Evolutionary conservation across 2,888 invertebrate species (phyloP), one percentile per base, ranked within the genome.

Genomic region (Drosophila maculinotata): DNA sequence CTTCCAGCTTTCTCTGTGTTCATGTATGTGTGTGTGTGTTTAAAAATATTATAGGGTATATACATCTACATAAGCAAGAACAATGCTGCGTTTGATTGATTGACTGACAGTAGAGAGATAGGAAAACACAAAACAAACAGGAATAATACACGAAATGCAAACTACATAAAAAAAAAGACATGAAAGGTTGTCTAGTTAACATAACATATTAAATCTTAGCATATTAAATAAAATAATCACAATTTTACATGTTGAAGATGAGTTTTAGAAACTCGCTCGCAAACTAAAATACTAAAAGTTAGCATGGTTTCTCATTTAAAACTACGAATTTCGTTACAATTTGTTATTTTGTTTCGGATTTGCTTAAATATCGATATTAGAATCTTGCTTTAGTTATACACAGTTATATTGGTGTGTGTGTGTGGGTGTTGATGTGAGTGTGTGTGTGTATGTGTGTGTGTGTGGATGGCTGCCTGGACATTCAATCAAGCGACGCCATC

Each of bases 151-250:
- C 15, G 9, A 33, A 33, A 17, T 9, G 12, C n/a, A 23, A 36
- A 26, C 9, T 7, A 15, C 10, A 25, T 33, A 28, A n/a, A 33
- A 17, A 45, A 12, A 35, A 26, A 30, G 3, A 8, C n/a, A 36
- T 14, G 8, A 39, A 60, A 57, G 45, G 39, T 54, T 54, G 45
- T 49, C 26, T 67, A 69, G 72, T 72, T 69, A 81, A 72, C 63
- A 54, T 79, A 79, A 67, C 48, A 57, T 20, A 20, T 20, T 2
- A 3, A 20, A 42, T 30, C 68, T 74, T 74, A 74, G 63, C 53
- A 67, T 71, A 71, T 68, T 66, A 82, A 69, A 73, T 72, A 65
- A 80, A 80, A 83, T 78, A 81, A 81, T 81, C 80, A 81, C 80
- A 81, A 83, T 83, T 63, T 60, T 72, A 74, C 56, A 69, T 69